Conservation (phyloP, 1,140 invertebrate species). For the Neoseiulus cucumeris region DNA sequence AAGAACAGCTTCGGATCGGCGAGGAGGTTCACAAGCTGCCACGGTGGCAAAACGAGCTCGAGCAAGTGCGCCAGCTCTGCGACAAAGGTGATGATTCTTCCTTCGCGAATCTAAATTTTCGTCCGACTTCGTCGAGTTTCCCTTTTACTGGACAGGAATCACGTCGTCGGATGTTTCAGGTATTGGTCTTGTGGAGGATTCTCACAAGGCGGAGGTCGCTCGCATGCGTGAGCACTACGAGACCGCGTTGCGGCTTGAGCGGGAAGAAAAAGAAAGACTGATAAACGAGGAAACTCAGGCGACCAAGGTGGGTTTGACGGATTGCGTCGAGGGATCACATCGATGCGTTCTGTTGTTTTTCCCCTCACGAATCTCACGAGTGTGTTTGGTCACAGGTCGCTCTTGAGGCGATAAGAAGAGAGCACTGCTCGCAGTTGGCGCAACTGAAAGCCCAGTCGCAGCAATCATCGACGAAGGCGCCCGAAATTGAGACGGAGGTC, state of each 20-base stretch:
- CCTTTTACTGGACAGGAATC: no score
- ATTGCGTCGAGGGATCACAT: not conserved
- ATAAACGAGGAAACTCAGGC: constrained; percentile 8
- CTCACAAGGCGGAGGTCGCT: not conserved
- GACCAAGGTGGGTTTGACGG: not conserved
- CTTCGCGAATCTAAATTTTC: no score
- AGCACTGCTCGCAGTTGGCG: not conserved
- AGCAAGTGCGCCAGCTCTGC: constrained; percentile 5
- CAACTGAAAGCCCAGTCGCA: not conserved
- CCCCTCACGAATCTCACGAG: not conserved
- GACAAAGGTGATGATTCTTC: not conserved
- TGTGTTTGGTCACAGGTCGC: not conserved
- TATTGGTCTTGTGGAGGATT: not conserved
- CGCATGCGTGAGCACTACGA: not conserved
- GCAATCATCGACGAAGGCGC: not conserved
- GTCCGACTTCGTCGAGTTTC: no score
- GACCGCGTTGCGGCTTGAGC: not conserved
- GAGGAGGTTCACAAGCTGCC: not conserved
- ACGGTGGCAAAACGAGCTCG: constrained; percentile 9
- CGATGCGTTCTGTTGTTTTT: not conserved
- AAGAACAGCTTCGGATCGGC: not conserved
- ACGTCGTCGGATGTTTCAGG: not conserved
- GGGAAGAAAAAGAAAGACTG: not conserved
- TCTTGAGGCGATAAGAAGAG: not conserved
- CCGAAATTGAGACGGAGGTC: not conserved